Conservation (phyloP, 2,113 vertebrate species). For the Arothron firmamentum region DNA sequence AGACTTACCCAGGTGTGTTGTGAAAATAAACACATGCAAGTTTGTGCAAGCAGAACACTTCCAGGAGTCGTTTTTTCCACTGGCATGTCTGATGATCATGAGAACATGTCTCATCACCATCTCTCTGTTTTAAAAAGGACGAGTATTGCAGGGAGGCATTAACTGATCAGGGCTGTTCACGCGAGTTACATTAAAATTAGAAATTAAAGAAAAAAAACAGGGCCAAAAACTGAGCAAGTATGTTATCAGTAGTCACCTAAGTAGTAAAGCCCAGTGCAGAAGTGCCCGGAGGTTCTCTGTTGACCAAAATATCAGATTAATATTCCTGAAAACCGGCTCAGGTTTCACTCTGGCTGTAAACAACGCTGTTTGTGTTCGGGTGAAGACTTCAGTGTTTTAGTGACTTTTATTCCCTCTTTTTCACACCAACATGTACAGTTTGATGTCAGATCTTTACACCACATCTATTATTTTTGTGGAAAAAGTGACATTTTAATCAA, state of each 20-base stretch:
- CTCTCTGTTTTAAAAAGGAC: not conserved
- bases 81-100: not conserved
- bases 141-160: too few species aligned
- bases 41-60: not conserved
- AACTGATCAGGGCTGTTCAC: not conserved
- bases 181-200: not conserved
- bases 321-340: constrained; percentile 33
- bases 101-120: constrained; percentile 7
- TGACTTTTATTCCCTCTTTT: not conserved
- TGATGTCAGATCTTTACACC: not conserved
- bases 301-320: constrained; percentile 22
- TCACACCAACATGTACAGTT: not conserved
- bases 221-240: not conserved
- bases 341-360: constrained; percentile 22
- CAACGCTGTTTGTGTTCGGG: constrained; percentile 6
- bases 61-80: not conserved
- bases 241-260: not conserved
- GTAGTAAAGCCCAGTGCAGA: not conserved
- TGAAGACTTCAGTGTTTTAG: not conserved
- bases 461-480: not conserved
- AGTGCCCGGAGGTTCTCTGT: not conserved
- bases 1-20: not conserved
- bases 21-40: constrained; percentile 1
- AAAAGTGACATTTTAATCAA: constrained; percentile 49
- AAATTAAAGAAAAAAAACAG: not conserved